Percentiles rank a stretch among this genome's conserved stretches.
phyloP scores from a whole-genome alignment of 2,113 vertebrate genomes.

The Felis chaus region DNA sequence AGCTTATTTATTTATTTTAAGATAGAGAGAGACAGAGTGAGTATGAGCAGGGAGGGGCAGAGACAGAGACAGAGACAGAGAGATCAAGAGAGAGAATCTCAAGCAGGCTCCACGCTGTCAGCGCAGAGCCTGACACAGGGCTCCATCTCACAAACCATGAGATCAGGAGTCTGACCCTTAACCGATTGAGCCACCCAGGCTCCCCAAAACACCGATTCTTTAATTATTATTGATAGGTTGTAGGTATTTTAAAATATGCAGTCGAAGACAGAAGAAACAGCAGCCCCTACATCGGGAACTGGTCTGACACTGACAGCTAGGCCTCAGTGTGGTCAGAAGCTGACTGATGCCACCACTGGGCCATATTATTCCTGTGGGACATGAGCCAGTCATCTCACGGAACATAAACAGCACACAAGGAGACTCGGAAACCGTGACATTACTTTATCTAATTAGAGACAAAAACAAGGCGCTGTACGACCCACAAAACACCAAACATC shows the following conservation, averaged over 20 bases:
- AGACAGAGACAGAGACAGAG: too few relatives aligned
- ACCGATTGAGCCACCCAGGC: too few relatives aligned
- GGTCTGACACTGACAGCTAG: not conserved
- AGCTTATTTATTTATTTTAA: not conserved
- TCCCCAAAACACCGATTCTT: not conserved
- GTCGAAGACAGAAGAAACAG: not conserved
- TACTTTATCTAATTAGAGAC: not conserved
- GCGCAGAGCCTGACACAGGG: too few relatives aligned
- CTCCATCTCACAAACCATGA: too few relatives aligned
- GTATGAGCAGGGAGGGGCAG: too few relatives aligned
- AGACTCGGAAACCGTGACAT: not conserved
- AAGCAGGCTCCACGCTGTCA: too few relatives aligned
- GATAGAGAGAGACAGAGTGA: too few relatives aligned
- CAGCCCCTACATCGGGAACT: not conserved
- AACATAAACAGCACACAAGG: not conserved
- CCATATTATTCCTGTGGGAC: not conserved
- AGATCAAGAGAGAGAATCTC: too few relatives aligned
- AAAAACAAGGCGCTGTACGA: not conserved
- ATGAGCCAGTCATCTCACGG: not conserved
- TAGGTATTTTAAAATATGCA: not conserved
- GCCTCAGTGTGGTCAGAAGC: not conserved
- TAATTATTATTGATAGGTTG: not conserved
- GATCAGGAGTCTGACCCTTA: too few relatives aligned
- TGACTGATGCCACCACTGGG: not conserved
- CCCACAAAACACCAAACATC: not conserved